These are phyloP conservation scores for Terrapene triunguis DNA, from an alignment of 2,113 vertebrate genomes.

Conservation along the genomic window DNA sequence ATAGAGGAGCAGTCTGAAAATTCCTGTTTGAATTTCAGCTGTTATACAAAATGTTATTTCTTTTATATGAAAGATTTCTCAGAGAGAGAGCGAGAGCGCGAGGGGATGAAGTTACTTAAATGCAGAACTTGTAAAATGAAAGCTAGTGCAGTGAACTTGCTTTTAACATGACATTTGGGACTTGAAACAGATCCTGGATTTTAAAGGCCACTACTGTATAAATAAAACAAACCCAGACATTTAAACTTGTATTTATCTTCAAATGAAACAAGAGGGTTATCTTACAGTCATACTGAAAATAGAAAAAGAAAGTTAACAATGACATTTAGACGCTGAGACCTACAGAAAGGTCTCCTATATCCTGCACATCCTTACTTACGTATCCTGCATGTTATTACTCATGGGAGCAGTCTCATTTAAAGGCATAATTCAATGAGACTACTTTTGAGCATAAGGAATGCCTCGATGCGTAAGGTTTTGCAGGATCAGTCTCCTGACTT, in stretches of 20 bases:
- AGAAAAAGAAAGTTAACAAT: not conserved
- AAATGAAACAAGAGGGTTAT: constrained; percentile 45
- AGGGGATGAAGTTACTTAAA: not conserved
- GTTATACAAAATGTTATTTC: not conserved
- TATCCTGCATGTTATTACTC: not conserved
- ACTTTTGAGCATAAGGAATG: not conserved
- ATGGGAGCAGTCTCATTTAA: not conserved
- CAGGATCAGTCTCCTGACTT: not conserved
- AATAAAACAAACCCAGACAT: constrained; percentile 1
- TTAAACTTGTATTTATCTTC: constrained; percentile 18
- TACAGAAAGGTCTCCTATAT: not conserved
- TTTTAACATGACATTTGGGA: constrained; percentile 45
- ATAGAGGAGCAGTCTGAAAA: not conserved
- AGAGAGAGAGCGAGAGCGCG: not conserved
- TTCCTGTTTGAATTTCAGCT: not conserved
- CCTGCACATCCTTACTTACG: not conserved
- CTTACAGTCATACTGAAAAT: not conserved
- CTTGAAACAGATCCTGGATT: constrained; percentile 44
- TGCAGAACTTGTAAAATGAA: not conserved
- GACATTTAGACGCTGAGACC: constrained; percentile 51
- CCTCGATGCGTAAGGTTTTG: not conserved
- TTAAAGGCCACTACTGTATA: constrained; percentile 60
- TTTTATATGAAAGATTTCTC: not conserved
- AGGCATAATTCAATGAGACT: not conserved
- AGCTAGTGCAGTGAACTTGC: not conserved